Evolutionary conservation across 1,140 invertebrate species (phyloP), one percentile per base, ranked within the genome.

Genomic region (Bombus sibiricus): DNA sequence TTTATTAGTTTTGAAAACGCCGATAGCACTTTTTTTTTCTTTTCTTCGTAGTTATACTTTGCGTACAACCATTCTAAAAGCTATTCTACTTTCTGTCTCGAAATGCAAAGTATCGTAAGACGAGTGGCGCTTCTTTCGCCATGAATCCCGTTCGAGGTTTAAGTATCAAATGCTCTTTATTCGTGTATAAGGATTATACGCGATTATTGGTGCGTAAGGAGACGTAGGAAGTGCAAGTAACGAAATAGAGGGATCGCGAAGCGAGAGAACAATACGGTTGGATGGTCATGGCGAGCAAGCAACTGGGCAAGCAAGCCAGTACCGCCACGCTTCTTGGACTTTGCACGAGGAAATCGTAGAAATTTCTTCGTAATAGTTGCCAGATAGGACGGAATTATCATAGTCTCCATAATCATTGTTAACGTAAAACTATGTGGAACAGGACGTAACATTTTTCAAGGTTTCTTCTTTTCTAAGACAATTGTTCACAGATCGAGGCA

Each of bases 321-420:
- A 82, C 81, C 34, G 78, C 81, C 81, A 88, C 81, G 89, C 73
- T 90, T 37, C 59, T 85, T 66, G 86, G 74, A 64, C 81, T 79
- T 69, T 86, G 78, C 77, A 77, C 86, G 39, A 75, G 89, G 75
- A 90, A 90, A 90, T 90, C 62, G 78, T 82, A 64, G 66, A 82
- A 90, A 90, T 90, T 90, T 90, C 89, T 88, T 81, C 32, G 73
- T 79, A 87, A 88, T 88, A 75, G 69, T 79, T 83, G 80, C 80
- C 66, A 75, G 88, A 83, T 86, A 80, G 64, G 41, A 89, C 85
- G 62, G n/a, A 77, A 86, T 89, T 77, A 89, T 53, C 87, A 79
- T 89, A 71, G 72, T 6, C 59, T 53, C 22, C 22, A 25, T 47
- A 47, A 47, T 18, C 43, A 76, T 66, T 76, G 76, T 83, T 64